Conservation (phyloP, 2,113 vertebrate genomes). For the Corynorhinus townsendii region DNA sequence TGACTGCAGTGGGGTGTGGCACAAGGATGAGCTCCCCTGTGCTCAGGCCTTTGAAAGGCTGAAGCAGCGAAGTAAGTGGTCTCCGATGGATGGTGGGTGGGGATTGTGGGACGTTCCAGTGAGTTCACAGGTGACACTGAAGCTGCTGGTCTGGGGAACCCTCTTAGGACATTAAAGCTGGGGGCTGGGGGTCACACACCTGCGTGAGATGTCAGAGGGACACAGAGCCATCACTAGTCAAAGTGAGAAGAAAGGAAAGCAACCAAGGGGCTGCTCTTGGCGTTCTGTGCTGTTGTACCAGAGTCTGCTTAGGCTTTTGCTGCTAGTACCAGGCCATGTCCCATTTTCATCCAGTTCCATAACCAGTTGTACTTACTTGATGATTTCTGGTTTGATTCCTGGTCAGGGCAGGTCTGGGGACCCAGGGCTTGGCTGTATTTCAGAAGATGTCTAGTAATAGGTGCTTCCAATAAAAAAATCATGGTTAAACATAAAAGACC, state of each 20-base stretch:
- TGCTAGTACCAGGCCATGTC: background rate
- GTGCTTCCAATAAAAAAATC: background rate
- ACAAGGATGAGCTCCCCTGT: background rate
- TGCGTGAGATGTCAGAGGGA: background rate
- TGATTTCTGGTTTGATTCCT: background rate
- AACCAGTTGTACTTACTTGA: background rate
- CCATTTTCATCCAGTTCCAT: background rate
- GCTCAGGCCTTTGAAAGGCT: background rate
- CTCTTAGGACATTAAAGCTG: background rate
- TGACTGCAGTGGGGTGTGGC: rapidly evolving
- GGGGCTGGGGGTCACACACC: background rate
- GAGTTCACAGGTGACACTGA: background rate
- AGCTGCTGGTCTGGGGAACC: background rate
- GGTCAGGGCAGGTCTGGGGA: no score
- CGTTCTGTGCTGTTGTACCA: background rate
- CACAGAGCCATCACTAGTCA: background rate
- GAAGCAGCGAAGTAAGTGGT: background rate
- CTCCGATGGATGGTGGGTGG: rapidly evolving
- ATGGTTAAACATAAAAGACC: background rate
- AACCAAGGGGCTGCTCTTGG: rapidly evolving
- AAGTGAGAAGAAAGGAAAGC: background rate
- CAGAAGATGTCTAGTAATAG: background rate
- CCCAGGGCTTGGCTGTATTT: background rate
- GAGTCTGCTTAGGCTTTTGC: background rate
- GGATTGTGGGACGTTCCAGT: no score